Evolutionary conservation across 2,888 invertebrate genomes (phyloP), one percentile per base, ranked within the genome.

Genomic region (Agrenia bidenticulata): DNA sequence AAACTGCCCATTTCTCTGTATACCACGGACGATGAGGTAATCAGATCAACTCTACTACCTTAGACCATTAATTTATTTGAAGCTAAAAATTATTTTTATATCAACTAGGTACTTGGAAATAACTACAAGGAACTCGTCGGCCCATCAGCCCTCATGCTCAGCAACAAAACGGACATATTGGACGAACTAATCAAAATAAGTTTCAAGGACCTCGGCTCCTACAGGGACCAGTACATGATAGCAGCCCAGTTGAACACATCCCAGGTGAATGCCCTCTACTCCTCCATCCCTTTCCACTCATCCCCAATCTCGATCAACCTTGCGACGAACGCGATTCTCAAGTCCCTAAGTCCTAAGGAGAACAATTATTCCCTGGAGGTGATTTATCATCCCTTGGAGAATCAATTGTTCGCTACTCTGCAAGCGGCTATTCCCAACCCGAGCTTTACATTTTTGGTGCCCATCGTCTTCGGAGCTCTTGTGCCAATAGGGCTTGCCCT

Each of bases 261-360:
- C 4, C 0, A 1, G 0, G 55, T 57, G 19, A 61, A 66, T 17
- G 69, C 73, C 1, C 50, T 73, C 56, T 73, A 65, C 57, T 69
- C 69, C 50, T 70, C 71, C 1, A 63, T 74, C 2, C 70, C 74
- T 0, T 63, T 61, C 45, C 74, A 74, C 27, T 66, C 72, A 1
- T 61, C 68, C 53, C 74, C 74, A 13, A 45, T 74, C 2, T 63
- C 77, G 59, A 57, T 73, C 53, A 68, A 75, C 72, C 62, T 67
- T 69, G 72, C 59, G 72, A 76, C 62, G 69, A 73, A 67, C 75
- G 64, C 73, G 66, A 64, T 75, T 55, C 69, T 66, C 70, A 63
- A 79, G 77, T 53, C 73, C 7, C 73, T 77, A 75, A 55, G 26
- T n/a, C 19, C 32, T 13, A 1, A 26, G 2, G 54, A 62, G 13